A percentile compares a stretch with the other conserved stretches of the same genome.
These are phyloP conservation scores for Calameuta idolon DNA, from an alignment of 2,888 invertebrate species.

Conservation along the genomic window DNA sequence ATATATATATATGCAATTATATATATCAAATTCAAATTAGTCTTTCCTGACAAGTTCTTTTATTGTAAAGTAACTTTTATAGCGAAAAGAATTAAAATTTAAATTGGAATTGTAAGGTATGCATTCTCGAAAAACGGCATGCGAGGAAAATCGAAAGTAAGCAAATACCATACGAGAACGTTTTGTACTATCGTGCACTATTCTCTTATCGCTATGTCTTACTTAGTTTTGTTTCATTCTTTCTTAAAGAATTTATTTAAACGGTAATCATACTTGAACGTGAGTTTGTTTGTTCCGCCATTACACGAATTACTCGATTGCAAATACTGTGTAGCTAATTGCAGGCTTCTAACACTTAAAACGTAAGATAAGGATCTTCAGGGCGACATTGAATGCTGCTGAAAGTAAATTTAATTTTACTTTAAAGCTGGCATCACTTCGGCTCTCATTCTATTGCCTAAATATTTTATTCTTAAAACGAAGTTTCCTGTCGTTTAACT, in stretches of 20 bases:
- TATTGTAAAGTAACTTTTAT: neutral
- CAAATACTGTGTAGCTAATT: neutral
- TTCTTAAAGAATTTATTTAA: neutral
- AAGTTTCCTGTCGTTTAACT: neutral
- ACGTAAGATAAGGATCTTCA: neutral
- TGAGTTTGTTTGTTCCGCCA: neutral
- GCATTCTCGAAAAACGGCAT: neutral
- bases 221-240: neutral
- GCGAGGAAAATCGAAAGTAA: neutral
- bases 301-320: neutral
- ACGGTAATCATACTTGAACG: neutral
- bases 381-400: neutral
- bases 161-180: neutral
- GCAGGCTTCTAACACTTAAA: neutral
- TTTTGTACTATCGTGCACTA: neutral
- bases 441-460: neutral
- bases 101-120: neutral
- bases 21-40: neutral
- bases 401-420: neutral
- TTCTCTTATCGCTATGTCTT: neutral
- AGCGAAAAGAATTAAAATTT: neutral
- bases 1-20: too few species aligned
- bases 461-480: neutral
- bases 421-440: neutral
- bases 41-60: neutral